A percentile compares a stretch with the other conserved stretches of the same genome.
Conservation (phyloP, 2,113 vertebrate species). For the Eulemur macaco region DNA sequence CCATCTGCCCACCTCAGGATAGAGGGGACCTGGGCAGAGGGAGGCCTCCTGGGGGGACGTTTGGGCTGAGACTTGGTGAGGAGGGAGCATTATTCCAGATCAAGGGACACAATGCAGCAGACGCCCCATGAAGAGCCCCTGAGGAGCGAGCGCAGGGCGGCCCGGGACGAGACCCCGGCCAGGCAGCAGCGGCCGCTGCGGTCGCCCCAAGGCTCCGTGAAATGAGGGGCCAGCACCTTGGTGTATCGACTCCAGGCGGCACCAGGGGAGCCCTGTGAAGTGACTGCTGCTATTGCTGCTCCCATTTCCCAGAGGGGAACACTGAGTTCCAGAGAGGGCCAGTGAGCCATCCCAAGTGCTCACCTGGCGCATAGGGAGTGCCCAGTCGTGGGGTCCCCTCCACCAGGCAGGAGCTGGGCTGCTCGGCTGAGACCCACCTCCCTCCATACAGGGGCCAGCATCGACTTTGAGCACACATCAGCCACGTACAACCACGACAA, state of each 20-base stretch:
- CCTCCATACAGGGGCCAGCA: conserved; percentile 61
- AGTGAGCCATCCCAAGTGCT: neutral
- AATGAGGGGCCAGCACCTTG: neutral
- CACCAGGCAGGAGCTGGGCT: neutral
- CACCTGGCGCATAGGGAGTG: fast-evolving
- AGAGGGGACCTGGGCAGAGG: neutral
- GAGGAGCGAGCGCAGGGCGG: fast-evolving
- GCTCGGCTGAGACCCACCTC: neutral
- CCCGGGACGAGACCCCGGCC: fast-evolving
- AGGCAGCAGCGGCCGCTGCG: neutral
- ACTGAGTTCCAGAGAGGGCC: neutral
- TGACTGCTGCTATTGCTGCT: fast-evolving
- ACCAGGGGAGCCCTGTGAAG: neutral
- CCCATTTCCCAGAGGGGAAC: neutral
- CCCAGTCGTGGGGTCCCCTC: neutral
- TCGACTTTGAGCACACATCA: conserved; percentile 74
- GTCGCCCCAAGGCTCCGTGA: neutral
- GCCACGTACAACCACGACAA: conserved; percentile 66
- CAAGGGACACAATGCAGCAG: neutral
- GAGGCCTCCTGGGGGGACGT: fast-evolving
- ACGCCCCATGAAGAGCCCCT: fast-evolving
- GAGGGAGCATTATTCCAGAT: neutral
- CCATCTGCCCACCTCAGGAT: neutral
- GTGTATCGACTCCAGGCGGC: neutral
- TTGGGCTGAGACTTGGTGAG: neutral